Percentiles rank a stretch among this genome's conserved stretches.
phyloP scores from a whole-genome alignment of 2,888 invertebrate species.

The Beris morrisii region DNA sequence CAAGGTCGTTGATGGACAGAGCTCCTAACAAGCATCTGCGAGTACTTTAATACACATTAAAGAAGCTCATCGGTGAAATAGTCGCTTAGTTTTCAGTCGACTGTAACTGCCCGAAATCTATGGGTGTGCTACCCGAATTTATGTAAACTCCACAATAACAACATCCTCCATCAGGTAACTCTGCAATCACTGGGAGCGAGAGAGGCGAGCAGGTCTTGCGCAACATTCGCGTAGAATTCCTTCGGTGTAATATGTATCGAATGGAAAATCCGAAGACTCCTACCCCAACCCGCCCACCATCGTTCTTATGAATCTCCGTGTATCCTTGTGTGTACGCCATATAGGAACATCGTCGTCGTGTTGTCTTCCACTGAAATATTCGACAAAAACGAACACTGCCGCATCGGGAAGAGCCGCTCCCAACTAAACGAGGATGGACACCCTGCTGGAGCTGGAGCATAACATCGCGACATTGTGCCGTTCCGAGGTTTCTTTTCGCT shows the following conservation, averaged over 20 bases:
- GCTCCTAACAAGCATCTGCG: too few species aligned
- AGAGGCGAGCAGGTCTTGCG: conserved; percentile 24
- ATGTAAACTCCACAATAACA: too few species aligned
- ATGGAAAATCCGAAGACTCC: background rate
- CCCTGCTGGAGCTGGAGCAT: conserved; percentile 16
- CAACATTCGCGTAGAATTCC: conserved; percentile 18
- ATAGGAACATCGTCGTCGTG: background rate
- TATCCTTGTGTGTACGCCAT: background rate
- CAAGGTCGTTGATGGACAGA: too few species aligned
- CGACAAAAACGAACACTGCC: conserved; percentile 15
- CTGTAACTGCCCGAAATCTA: conserved; percentile 7
- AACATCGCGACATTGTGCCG: conserved; percentile 24
- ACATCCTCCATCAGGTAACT: too few species aligned
- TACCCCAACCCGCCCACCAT: background rate
- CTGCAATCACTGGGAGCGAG: too few species aligned
- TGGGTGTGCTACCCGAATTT: background rate
- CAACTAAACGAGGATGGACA: conserved; percentile 15
- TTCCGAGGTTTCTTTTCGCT: conserved; percentile 18
- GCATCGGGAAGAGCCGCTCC: conserved; percentile 30
- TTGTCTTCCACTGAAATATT: background rate
- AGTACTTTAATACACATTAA: too few species aligned
- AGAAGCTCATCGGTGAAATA: too few species aligned
- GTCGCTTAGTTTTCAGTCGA: background rate
- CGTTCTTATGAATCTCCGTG: background rate
- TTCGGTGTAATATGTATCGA: background rate